These are phyloP conservation scores for Nymphicus hollandicus DNA, from an alignment of 2,113 vertebrate species.

Conservation along the genomic window DNA sequence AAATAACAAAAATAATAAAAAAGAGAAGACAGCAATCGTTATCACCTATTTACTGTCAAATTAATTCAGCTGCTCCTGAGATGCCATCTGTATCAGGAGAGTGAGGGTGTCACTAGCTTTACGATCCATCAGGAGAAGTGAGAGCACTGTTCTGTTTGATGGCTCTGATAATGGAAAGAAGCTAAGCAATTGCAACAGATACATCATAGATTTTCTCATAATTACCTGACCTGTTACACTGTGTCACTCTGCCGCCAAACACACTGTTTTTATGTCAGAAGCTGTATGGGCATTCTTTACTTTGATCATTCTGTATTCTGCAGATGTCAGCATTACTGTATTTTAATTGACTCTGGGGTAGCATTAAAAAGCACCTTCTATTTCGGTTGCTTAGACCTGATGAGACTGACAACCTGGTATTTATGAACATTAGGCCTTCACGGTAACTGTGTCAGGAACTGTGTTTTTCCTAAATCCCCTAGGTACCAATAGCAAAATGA, in stretches of 20 bases:
- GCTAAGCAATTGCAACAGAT: constrained; percentile 76
- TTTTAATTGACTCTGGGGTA: constrained; percentile 84
- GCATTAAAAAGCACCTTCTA: constrained; percentile 75
- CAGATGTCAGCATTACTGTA: constrained; percentile 80
- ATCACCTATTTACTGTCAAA: constrained; percentile 87
- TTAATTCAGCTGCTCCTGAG: constrained; percentile 81
- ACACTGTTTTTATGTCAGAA: constrained; percentile 72
- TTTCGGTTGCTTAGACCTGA: constrained; percentile 65
- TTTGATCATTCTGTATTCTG: constrained; percentile 77
- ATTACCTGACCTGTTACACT: constrained; percentile 85
- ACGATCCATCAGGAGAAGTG: constrained; percentile 69
- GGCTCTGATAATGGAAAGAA: constrained; percentile 76
- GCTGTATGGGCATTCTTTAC: constrained; percentile 73
- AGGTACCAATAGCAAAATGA: constrained; percentile 37
- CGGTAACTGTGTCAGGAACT: constrained; percentile 55
- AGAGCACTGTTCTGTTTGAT: constrained; percentile 71
- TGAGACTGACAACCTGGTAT: constrained; percentile 75
- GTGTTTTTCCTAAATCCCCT: constrained; percentile 47
- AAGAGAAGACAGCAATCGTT: constrained; percentile 69
- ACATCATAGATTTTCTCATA: constrained; percentile 80
- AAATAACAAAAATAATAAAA: constrained; percentile 64
- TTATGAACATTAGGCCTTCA: constrained; percentile 66
- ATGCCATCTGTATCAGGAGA: constrained; percentile 73
- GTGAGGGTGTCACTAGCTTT: constrained; percentile 71
- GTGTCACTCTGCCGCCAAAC: constrained; percentile 76